Evolutionary conservation across 2,888 invertebrate genomes (phyloP).

Genomic region (Pterostichus madidus): DNA sequence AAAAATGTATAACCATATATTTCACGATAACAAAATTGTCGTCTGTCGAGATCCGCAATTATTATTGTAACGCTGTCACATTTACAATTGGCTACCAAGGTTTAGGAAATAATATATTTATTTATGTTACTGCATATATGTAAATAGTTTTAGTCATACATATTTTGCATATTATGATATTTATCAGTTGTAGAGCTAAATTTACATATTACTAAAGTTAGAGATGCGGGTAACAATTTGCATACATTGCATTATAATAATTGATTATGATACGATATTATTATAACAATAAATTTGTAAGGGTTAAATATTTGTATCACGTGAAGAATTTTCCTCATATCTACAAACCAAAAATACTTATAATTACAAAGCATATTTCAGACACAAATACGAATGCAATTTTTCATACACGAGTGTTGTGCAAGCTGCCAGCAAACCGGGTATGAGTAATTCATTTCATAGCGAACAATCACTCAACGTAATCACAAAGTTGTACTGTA

Average conservation of each 20-base stretch:
- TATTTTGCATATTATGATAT: too few species aligned
- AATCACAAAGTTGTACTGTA: constrained; percentile 16
- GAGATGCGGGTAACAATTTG: constrained; percentile 17
- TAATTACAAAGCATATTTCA: background rate
- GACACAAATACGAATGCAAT: background rate
- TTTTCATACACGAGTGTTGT: background rate
- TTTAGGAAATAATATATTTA: too few species aligned
- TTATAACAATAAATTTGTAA: background rate
- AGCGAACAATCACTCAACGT: constrained; percentile 25
- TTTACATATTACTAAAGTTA: background rate
- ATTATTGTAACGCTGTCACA: too few species aligned
- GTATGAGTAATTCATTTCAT: constrained; percentile 6
- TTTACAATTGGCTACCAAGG: too few species aligned
- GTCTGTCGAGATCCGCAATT: too few species aligned
- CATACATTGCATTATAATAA: constrained; percentile 2
- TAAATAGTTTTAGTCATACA: too few species aligned
- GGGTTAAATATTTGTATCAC: background rate
- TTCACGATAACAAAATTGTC: too few species aligned
- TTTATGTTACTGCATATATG: too few species aligned
- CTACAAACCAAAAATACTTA: background rate
- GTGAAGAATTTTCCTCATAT: background rate
- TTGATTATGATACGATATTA: background rate
- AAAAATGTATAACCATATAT: too few species aligned
- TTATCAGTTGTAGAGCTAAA: background rate
- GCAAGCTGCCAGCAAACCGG: background rate